Base-by-base conservation (phyloP, 2,888 invertebrate genomes). In the Blera fallax region DNA sequence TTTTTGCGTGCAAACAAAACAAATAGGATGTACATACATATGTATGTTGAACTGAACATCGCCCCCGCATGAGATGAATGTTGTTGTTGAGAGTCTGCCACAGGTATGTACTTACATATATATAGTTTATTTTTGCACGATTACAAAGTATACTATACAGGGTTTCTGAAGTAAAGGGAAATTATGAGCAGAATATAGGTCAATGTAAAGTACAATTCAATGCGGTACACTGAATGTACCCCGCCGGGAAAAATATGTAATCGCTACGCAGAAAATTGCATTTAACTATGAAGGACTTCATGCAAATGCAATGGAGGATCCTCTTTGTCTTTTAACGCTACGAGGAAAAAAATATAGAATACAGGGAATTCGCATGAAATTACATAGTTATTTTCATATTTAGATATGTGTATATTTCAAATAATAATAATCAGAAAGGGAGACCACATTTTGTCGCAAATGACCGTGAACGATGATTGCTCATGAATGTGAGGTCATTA, bases 201-300 rank as follows among this genome's bases (percentile, higher is more conserved):
- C 83, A 84, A 84, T 84, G 83, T 56, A 67, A 67, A 72, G 56
- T 58, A n/a, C 27, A 32, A 67, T 34, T n/a, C n/a, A n/a, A 14
- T 8, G 27, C 45, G 45, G 16, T 37, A 58, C n/a, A n/a, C 8
- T 14, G 43, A 34, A 32, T 18, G 11, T 10, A 37, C 50, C 3
- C 40, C 32, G 40, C 11, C n/a, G 54, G 43, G 24, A 37, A 29
- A 21, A 29, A 11, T 21, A 58, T 43, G n/a, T 58, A 40, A 29
- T 58, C n/a, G n/a, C 2, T 45, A 24, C 45, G 45, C 40, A 84
- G 69, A 50, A 73, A 79, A 78, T 64, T 67, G 5, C 58, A 64
- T 65, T 73, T 40, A 8, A 32, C 24, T 37, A 29, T 14, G 60
- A 37, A 45, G 65, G 32, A 29, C 16, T 37, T 14, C 27, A 14